Percentiles rank a stretch among this genome's conserved stretches.
phyloP scores from a whole-genome alignment of 2,888 invertebrate genomes.

The Gerris lacustris region DNA sequence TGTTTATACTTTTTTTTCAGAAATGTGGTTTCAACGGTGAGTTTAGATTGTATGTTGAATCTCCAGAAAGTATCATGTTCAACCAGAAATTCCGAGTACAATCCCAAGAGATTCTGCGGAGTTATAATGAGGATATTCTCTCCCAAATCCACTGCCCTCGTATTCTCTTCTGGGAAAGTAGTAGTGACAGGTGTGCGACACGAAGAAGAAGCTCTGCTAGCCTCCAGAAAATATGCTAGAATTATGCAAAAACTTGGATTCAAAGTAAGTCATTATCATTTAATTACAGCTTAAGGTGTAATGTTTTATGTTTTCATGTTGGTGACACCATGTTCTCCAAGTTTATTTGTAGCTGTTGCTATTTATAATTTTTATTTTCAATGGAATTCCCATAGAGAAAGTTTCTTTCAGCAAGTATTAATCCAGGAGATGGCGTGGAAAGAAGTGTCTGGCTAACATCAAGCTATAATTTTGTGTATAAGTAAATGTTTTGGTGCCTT shows the following conservation, averaged over 20 bases:
- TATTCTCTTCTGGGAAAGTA: slow-evolving; percentile 69
- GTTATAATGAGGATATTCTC: slow-evolving; percentile 71
- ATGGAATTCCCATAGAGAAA: no score
- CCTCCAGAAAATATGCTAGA: slow-evolving; percentile 66
- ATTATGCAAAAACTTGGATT: slow-evolving; percentile 72
- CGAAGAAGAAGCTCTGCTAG: slow-evolving; percentile 63
- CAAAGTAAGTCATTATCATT: slow-evolving; percentile 43
- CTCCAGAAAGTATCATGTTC: slow-evolving; percentile 61
- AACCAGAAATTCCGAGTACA: slow-evolving; percentile 71
- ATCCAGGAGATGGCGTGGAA: no score
- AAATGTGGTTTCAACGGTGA: slow-evolving; percentile 70
- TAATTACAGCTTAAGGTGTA: background rate
- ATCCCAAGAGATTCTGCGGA: slow-evolving; percentile 68
- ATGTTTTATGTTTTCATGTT: no score
- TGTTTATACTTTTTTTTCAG: slow-evolving; percentile 39
- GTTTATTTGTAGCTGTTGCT: no score
- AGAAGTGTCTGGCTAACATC: no score
- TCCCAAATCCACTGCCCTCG: slow-evolving; percentile 60
- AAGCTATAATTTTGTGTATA: no score
- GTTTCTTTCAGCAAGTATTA: no score
- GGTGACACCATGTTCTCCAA: no score
- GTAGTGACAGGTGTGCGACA: slow-evolving; percentile 70
- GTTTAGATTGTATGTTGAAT: slow-evolving; percentile 57
- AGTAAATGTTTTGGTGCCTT: no score
- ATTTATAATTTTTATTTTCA: no score